Base-by-base conservation (phyloP, 1,140 invertebrate species). In the Drosophila kikkawai region DNA sequence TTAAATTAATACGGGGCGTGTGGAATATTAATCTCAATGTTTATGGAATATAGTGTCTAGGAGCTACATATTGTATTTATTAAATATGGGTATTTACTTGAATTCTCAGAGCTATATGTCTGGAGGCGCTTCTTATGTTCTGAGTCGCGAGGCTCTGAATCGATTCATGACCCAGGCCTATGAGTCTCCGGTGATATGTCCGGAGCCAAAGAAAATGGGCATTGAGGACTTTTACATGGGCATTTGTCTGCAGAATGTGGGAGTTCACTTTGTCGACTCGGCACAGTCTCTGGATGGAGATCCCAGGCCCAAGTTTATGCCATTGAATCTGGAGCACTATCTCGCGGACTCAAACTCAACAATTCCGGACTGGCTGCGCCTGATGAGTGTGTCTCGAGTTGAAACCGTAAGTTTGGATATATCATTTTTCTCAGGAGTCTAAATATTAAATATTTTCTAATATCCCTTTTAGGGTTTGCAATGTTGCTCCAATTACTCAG, bases 181-280 rank as follows among this genome's bases (percentile, higher is more conserved):
- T 42, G 94, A 94, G 0, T 94, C 97, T 55, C 92, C 94, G 11
- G 95, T 94, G 1, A 94, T 95, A 9, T 99, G 98, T 92, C 94
- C 83, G 4, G 93, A 74, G 29, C 84, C 82, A 94, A 58, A 95
- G 79, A 94, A 95, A 76, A 95, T 94, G 47, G 98, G 97, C 12
- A 95, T 97, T 1, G 98, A 99, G 92, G 98, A 99, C 92, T 97
- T 97, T 0, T 97, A 99, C 93, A 98, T 99, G 94, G 98, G 98
- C 75, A 97, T 96, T 91, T 99, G 98, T 91, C 93, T 99, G 74
- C 95, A 98, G 84, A 96, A 96, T 51, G 94, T 99, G n/a, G 96
- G 96, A 1, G 98, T 99, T 0, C 95, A 94, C 26, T 66, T 88
- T 5, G 64, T 88, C 7, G 84, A 84, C 44, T 83, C 80, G 0